Conservation (phyloP, 2,888 invertebrate genomes). For the Aproaerema taeniolella region DNA sequence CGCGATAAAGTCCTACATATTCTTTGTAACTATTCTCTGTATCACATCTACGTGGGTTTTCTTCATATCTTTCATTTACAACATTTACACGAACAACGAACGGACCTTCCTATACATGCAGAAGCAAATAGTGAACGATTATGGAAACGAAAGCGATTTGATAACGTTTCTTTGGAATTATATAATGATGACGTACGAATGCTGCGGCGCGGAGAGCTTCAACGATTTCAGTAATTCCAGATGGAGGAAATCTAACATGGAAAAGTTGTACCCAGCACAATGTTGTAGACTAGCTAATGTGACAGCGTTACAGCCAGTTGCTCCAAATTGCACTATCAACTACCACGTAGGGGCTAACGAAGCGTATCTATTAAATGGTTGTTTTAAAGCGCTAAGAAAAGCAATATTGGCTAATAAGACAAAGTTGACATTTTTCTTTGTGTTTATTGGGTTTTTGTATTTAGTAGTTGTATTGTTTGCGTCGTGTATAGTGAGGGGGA, state of each 20-base stretch:
- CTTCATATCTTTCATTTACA: slow-evolving; percentile 54
- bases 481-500: slow-evolving; percentile 50
- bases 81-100: slow-evolving; percentile 48
- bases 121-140: slow-evolving; percentile 35
- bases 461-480: slow-evolving; percentile 43
- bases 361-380: slow-evolving; percentile 41
- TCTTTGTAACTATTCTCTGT: slow-evolving; percentile 44
- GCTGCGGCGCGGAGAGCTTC: slow-evolving; percentile 52
- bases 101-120: slow-evolving; percentile 37
- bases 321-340: slow-evolving; percentile 38
- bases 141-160: slow-evolving; percentile 55
- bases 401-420: slow-evolving; percentile 42
- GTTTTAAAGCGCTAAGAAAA: slow-evolving; percentile 41
- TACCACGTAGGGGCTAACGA: slow-evolving; percentile 25
- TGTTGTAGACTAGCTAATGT: slow-evolving; percentile 51
- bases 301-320: slow-evolving; percentile 37
- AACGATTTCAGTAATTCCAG: slow-evolving; percentile 46
- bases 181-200: slow-evolving; percentile 54
- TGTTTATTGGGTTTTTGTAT: slow-evolving; percentile 36
- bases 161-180: slow-evolving; percentile 51
- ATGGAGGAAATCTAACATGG: slow-evolving; percentile 43
- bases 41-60: slow-evolving; percentile 47
- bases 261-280: slow-evolving; percentile 46
- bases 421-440: slow-evolving; percentile 40
- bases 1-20: slow-evolving; percentile 56